Percentiles rank a stretch among this genome's conserved stretches.
Evolutionary conservation across 2,888 invertebrate species (phyloP).

Genomic region (Pseudolycoriella hygida): DNA sequence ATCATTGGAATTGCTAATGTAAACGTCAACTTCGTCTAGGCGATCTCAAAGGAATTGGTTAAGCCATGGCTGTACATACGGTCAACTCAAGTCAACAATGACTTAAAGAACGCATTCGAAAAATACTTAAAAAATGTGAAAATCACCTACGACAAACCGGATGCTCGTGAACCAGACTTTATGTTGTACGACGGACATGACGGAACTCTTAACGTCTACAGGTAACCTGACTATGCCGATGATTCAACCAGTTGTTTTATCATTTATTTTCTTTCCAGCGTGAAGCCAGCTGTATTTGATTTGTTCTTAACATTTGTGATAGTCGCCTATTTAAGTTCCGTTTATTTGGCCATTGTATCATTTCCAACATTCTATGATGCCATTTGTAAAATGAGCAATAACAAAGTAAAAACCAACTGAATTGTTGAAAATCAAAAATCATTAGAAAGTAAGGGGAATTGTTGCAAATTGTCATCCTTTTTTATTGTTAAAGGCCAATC

Average conservation of each 20-base stretch:
- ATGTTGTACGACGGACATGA: constrained; percentile 72
- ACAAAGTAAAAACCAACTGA: constrained; percentile 8
- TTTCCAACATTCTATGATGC: constrained; percentile 49
- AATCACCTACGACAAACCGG: constrained; percentile 46
- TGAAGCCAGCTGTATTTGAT: constrained; percentile 96
- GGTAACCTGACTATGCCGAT: constrained; percentile 32
- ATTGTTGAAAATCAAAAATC: too few species aligned
- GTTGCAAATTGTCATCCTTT: too few species aligned
- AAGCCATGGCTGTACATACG: constrained; percentile 58
- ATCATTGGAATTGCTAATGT: too few species aligned
- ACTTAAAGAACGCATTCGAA: constrained; percentile 52
- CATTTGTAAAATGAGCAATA: constrained; percentile 33
- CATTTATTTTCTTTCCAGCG: constrained; percentile 38
- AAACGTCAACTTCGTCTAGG: constrained; percentile 33
- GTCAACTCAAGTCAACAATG: constrained; percentile 46
- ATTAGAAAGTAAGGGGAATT: too few species aligned
- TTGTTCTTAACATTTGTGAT: constrained; percentile 80
- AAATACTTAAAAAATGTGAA: constrained; percentile 65
- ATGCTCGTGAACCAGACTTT: constrained; percentile 84
- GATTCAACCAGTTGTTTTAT: too few species aligned
- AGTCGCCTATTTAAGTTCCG: constrained; percentile 58
- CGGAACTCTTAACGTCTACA: constrained; percentile 71
- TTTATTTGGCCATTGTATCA: constrained; percentile 65
- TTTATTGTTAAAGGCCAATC: too few species aligned
- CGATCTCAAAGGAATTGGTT: constrained; percentile 53